Evolutionary conservation across 2,113 vertebrate genomes (phyloP).

Genomic region (Vanacampus margaritifer): DNA sequence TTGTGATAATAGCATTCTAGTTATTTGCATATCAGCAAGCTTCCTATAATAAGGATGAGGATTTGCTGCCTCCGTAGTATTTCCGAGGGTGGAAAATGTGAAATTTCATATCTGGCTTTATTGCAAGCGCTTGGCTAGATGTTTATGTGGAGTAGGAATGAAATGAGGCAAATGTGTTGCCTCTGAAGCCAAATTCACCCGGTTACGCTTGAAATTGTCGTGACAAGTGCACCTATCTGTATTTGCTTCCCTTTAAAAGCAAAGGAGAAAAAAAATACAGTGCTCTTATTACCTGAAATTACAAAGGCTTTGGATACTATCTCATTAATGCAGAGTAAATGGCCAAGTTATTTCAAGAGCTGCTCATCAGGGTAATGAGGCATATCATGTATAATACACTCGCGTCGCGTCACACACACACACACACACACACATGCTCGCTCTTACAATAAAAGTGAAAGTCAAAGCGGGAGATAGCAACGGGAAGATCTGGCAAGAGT

Average conservation of each 20-base stretch:
- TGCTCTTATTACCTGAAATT: conserved; percentile 18
- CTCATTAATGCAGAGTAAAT: conserved; percentile 35
- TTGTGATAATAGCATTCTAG: conserved; percentile 39
- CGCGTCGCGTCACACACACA: conserved; percentile 12
- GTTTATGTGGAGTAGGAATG: conserved; percentile 4
- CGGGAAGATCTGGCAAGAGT: neutral
- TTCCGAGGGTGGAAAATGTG: conserved; percentile 25
- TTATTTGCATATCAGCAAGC: conserved; percentile 45
- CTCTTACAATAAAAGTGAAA: conserved; percentile 15
- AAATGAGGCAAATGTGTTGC: conserved; percentile 11
- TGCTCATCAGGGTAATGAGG: conserved; percentile 53
- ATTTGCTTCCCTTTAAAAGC: neutral
- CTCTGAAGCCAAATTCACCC: conserved; percentile 21
- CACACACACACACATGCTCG: neutral
- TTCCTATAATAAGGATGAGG: conserved; percentile 33
- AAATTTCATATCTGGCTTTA: conserved; percentile 27
- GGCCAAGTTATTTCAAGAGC: conserved; percentile 45
- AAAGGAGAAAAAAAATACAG: conserved; percentile 1
- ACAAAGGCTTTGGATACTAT: conserved; percentile 21
- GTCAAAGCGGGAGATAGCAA: neutral
- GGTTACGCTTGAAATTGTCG: conserved; percentile 1
- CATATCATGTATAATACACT: conserved; percentile 20
- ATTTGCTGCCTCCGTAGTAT: conserved; percentile 22
- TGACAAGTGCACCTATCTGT: conserved; percentile 6
- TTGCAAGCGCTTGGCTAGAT: neutral